phyloP scores from a whole-genome alignment of 2,888 invertebrate species.

The Steinernema scapterisci region DNA sequence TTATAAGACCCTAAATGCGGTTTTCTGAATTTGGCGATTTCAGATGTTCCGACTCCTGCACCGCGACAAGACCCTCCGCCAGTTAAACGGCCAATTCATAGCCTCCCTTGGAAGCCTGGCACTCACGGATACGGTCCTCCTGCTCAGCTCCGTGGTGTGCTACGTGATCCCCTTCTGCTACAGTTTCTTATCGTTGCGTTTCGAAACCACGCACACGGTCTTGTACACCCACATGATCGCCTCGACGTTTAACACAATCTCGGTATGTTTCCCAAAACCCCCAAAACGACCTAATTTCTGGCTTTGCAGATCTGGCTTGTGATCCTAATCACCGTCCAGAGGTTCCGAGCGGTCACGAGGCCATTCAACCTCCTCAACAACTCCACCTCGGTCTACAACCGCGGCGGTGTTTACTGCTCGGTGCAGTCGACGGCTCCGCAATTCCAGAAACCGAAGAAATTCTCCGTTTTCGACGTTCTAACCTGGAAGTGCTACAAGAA shows the following conservation, averaged over 20 bases:
- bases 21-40: too few relatives aligned
- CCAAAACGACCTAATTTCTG: too few relatives aligned
- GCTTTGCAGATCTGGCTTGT: constrained; percentile 18
- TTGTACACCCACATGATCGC: constrained; percentile 23
- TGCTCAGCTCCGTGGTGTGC: constrained; percentile 4
- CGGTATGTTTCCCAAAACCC: constrained; percentile 1
- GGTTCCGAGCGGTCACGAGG: constrained; percentile 11
- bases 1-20: not conserved
- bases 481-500: constrained; percentile 26
- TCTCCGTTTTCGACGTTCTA: not conserved
- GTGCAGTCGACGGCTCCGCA: constrained; percentile 4
- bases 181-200: constrained; percentile 19
- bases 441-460: not conserved
- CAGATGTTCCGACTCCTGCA: constrained; percentile 28
- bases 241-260: constrained; percentile 20
- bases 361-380: constrained; percentile 27
- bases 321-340: constrained; percentile 22
- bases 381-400: constrained; percentile 9
- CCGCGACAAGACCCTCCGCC: constrained; percentile 9
- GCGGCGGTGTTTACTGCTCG: not conserved
- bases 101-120: constrained; percentile 6
- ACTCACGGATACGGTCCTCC: constrained; percentile 17
- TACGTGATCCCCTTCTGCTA: constrained; percentile 30
- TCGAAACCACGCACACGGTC: constrained; percentile 14
- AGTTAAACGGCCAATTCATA: constrained; percentile 15